Conservation (phyloP, 1,140 invertebrate species). For the Scaptomyza montana region DNA sequence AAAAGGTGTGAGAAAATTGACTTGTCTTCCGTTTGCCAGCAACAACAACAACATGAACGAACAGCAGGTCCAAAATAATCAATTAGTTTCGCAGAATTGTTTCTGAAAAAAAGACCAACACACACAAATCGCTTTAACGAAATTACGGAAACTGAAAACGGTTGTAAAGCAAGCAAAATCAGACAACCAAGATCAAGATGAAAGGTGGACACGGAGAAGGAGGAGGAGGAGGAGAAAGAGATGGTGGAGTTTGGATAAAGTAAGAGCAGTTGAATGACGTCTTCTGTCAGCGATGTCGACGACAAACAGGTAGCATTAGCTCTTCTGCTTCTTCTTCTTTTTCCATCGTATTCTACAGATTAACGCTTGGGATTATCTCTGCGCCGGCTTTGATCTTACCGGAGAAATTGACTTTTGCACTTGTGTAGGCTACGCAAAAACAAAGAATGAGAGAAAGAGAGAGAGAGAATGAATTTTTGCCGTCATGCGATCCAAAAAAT, state of each 20-base stretch:
- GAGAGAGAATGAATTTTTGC: background rate
- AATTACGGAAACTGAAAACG: conserved; percentile 70
- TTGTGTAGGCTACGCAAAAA: conserved; percentile 27
- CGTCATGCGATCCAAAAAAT: background rate
- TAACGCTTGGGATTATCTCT: conserved; percentile 51
- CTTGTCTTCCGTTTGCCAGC: conserved; percentile 66
- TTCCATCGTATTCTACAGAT: conserved; percentile 52
- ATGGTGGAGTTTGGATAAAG: background rate
- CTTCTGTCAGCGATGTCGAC: conserved; percentile 21
- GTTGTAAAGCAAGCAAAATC: conserved; percentile 49
- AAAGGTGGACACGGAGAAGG: conserved; percentile 5
- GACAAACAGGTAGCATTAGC: conserved; percentile 67
- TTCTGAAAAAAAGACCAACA: conserved; percentile 37
- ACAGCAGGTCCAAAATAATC: conserved; percentile 64
- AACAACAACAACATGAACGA: background rate
- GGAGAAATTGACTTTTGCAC: conserved; percentile 68
- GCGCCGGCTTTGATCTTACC: conserved; percentile 62
- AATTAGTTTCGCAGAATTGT: conserved; percentile 76
- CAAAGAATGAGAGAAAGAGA: conserved; percentile 32
- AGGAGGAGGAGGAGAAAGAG: background rate
- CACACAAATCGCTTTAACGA: conserved; percentile 69
- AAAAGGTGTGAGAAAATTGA: conserved; percentile 82
- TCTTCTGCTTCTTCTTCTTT: conserved; percentile 8
- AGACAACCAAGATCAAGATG: too few relatives aligned
- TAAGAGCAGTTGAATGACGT: conserved; percentile 10